These are phyloP conservation scores for Catocala sponsa DNA, from an alignment of 2,888 invertebrate genomes.

Conservation along the genomic window DNA sequence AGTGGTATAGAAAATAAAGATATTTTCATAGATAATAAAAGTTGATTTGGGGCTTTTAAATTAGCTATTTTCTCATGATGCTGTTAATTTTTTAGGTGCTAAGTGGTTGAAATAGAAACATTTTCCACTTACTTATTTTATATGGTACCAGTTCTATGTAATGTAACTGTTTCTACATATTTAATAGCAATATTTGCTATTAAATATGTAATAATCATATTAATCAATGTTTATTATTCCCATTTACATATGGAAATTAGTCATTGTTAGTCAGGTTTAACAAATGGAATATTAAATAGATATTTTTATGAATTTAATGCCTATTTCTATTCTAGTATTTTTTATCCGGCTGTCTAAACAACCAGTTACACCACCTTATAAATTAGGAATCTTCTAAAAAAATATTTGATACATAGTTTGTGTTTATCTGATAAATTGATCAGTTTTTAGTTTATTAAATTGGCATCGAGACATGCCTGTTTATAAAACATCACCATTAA, in stretches of 20 bases:
- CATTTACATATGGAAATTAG: slow-evolving; percentile 5
- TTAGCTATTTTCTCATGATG: slow-evolving; percentile 40
- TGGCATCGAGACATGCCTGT: no score
- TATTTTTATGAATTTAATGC: not conserved
- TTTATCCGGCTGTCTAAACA: not conserved
- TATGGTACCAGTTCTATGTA: no score
- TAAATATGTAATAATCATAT: slow-evolving; percentile 9
- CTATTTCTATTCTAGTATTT: not conserved
- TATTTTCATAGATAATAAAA: slow-evolving; percentile 18
- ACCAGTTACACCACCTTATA: not conserved
- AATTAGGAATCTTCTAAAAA: no score
- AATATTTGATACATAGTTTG: no score
- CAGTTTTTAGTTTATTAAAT: no score
- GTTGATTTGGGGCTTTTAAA: slow-evolving; percentile 19
- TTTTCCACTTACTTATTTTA: slow-evolving; percentile 25
- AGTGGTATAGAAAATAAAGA: slow-evolving; percentile 3
- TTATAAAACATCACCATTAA: no score
- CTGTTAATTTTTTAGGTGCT: slow-evolving; percentile 37
- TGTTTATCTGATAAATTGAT: no score
- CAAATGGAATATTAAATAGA: not conserved
- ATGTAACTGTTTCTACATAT: not conserved
- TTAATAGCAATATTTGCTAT: slow-evolving; percentile 12
- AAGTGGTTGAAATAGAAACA: slow-evolving; percentile 43
- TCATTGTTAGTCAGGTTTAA: slow-evolving; percentile 1
- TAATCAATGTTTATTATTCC: slow-evolving; percentile 9